Evolutionary conservation across 2,797 vertebrate species (phyloP).

Genomic region (Alectoris magna): DNA sequence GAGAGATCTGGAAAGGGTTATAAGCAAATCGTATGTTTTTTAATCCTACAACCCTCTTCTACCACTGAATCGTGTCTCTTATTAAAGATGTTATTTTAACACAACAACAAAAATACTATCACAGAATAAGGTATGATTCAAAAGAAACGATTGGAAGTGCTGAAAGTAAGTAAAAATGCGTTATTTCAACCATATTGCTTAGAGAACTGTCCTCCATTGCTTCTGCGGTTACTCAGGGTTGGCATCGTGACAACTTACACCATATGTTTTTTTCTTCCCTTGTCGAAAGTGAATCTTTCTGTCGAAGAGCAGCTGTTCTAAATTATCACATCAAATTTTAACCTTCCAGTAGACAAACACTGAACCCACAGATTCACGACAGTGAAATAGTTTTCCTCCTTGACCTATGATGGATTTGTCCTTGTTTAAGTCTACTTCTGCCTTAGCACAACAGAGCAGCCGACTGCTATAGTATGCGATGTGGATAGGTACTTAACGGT

Average conservation of each 20-base stretch:
- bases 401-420: neutral
- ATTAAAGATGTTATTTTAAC: neutral
- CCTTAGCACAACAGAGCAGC: neutral
- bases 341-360: constrained; percentile 47
- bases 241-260: constrained; percentile 5
- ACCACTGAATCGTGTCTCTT: neutral
- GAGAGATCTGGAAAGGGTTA: neutral
- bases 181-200: neutral
- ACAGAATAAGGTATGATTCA: neutral
- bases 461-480: neutral
- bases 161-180: constrained; percentile 14
- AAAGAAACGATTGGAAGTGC: neutral
- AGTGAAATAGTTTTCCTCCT: neutral
- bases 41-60: neutral
- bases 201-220: constrained; percentile 52
- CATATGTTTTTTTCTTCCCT: constrained; percentile 54
- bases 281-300: constrained; percentile 64
- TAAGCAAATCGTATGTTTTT: neutral
- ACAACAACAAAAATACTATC: neutral
- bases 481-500: neutral
- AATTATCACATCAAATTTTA: constrained; percentile 67
- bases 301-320: constrained; percentile 72
- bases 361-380: constrained; percentile 41
- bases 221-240: constrained; percentile 36
- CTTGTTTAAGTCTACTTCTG: neutral